Conservation (phyloP, 2,113 vertebrate species). For the Cephalopterus ornatus region DNA sequence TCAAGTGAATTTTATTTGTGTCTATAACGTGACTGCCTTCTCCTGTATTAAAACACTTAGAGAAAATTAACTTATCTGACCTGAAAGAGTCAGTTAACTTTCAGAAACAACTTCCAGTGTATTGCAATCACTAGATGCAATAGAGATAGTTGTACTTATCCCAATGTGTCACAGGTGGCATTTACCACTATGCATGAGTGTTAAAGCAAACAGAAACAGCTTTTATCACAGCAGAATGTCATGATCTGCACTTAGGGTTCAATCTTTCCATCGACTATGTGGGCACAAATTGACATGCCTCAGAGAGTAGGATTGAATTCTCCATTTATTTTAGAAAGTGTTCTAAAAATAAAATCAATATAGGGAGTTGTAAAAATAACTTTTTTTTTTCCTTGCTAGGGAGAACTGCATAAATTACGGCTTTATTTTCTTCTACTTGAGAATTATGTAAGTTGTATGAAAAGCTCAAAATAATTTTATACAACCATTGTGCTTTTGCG, state of each 20-base stretch:
- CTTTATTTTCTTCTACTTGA: conserved; percentile 44
- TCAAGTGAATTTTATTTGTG: neutral
- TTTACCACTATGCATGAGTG: conserved; percentile 56
- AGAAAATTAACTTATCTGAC: conserved; percentile 3
- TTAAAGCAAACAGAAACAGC: conserved; percentile 71
- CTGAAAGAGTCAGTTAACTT: conserved; percentile 4
- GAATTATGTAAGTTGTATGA: conserved; percentile 1
- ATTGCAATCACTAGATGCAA: neutral
- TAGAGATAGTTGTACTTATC: conserved; percentile 30
- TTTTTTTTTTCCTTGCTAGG: conserved; percentile 25
- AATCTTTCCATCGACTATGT: conserved; percentile 60
- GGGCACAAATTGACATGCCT: conserved; percentile 66
- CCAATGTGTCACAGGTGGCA: conserved; percentile 40
- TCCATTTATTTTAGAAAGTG: conserved; percentile 62
- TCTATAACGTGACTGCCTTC: neutral
- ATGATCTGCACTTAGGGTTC: conserved; percentile 70
- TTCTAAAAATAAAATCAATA: conserved; percentile 70
- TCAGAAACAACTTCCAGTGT: conserved; percentile 3
- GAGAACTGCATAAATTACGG: conserved; percentile 50
- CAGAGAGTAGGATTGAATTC: conserved; percentile 56
- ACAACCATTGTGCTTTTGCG: neutral
- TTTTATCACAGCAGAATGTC: conserved; percentile 73
- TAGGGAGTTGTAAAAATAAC: conserved; percentile 47
- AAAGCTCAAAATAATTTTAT: conserved; percentile 37
- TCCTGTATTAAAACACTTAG: neutral